A percentile compares a stretch with the other conserved stretches of the same genome.
These are phyloP conservation scores for Rhopilema esculentum DNA, from an alignment of 30 jellyfish, hydroid and myxozoan genomes.

Conservation along the genomic window DNA sequence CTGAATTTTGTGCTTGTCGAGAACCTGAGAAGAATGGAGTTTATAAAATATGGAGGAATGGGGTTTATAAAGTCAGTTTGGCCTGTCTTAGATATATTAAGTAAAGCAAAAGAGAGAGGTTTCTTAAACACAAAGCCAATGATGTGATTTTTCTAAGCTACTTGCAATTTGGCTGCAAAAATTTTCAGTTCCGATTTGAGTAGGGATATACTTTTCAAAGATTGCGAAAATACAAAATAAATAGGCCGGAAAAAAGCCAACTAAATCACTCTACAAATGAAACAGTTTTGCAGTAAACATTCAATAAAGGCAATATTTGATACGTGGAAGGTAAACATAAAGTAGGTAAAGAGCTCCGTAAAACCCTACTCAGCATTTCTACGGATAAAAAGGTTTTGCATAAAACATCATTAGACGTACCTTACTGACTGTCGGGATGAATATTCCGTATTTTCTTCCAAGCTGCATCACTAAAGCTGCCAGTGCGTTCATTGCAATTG, in stretches of 20 bases:
- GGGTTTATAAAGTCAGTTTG: not conserved
- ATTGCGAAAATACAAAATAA: too few relatives aligned
- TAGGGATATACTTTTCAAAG: too few relatives aligned
- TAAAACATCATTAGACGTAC: slow-evolving; percentile 3
- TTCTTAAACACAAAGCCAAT: too few relatives aligned
- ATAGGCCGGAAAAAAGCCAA: too few relatives aligned
- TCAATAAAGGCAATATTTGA: too few relatives aligned
- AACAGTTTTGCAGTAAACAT: too few relatives aligned
- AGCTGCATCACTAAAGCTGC: slow-evolving; percentile 94
- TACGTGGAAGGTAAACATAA: not conserved
- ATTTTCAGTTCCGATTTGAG: too few relatives aligned
- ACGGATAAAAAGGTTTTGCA: not conserved
- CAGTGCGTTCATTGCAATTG: slow-evolving; percentile 85
- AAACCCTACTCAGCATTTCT: not conserved
- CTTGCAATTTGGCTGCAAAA: too few relatives aligned
- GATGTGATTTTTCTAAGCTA: too few relatives aligned
- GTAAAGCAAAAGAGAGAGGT: too few relatives aligned
- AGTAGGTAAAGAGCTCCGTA: not conserved
- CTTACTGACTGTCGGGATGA: slow-evolving; percentile 89
- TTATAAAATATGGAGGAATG: not conserved
- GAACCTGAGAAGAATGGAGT: slow-evolving; percentile 49
- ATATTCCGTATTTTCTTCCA: slow-evolving; percentile 84
- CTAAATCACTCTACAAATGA: too few relatives aligned
- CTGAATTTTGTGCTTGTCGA: slow-evolving; percentile 85
- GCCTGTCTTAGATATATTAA: too few relatives aligned